These are phyloP conservation scores for Scelioninae gen. 1 DNA, from an alignment of 2,888 invertebrate genomes.

Conservation along the genomic window DNA sequence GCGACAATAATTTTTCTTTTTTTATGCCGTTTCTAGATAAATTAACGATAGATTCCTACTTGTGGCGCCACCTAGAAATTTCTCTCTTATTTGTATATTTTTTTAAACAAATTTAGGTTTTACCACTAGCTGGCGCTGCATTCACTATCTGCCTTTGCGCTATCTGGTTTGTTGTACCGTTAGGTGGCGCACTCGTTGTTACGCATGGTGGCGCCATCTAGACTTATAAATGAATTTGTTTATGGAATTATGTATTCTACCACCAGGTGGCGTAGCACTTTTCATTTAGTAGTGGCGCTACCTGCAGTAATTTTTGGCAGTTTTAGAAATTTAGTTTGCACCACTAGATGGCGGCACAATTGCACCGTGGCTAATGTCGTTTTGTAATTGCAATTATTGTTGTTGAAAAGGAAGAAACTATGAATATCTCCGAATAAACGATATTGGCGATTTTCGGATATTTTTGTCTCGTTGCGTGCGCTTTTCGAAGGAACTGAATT, in stretches of 20 bases:
- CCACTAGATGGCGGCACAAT: too few relatives aligned
- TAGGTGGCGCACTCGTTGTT: too few relatives aligned
- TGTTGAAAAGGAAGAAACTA: constrained; percentile 18
- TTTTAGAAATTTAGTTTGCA: too few relatives aligned
- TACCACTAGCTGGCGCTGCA: constrained; percentile 2
- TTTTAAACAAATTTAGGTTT: constrained; percentile 20
- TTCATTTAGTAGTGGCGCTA: too few relatives aligned
- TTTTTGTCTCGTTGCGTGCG: constrained; percentile 51
- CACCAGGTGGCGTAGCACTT: too few relatives aligned
- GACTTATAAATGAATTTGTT: too few relatives aligned
- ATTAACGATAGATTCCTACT: constrained; percentile 42
- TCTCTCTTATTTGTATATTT: neutral
- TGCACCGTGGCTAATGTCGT: constrained; percentile 12
- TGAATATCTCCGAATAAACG: constrained; percentile 45
- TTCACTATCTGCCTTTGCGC: too few relatives aligned
- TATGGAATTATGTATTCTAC: too few relatives aligned
- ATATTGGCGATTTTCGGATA: constrained; percentile 49
- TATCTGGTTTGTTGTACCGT: too few relatives aligned
- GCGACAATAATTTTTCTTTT: constrained; percentile 50
- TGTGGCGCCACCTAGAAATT: neutral
- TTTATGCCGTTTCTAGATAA: constrained; percentile 39
- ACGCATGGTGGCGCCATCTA: too few relatives aligned
- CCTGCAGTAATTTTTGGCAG: too few relatives aligned
- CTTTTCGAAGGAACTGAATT: constrained; percentile 51
- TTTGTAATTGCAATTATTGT: constrained; percentile 48